Conservation (phyloP, 2,888 invertebrate species). For the Odontocolon sp. region DNA sequence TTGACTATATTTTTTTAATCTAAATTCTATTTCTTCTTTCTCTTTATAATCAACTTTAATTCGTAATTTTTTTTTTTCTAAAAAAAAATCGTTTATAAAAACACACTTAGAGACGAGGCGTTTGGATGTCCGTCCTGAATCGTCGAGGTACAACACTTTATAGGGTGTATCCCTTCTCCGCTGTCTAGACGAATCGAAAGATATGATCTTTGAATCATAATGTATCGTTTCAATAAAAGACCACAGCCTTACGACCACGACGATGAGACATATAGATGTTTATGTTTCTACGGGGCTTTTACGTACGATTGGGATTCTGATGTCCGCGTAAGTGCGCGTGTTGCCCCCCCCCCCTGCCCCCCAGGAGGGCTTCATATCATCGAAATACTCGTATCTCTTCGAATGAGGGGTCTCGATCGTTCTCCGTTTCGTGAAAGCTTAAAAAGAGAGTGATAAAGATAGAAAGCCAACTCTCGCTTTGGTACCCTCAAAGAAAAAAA, state of each 20-base stretch:
- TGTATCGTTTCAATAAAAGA: slow-evolving; percentile 78
- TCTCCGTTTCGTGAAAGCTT: slow-evolving; percentile 24
- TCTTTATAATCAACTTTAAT: too few relatives aligned
- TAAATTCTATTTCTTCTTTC: too few relatives aligned
- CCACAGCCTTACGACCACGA: slow-evolving; percentile 16
- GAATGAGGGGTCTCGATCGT: slow-evolving; percentile 2
- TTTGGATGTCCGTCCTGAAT: slow-evolving; percentile 67
- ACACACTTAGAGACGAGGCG: slow-evolving; percentile 62
- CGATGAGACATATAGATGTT: background rate
- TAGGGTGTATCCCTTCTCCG: slow-evolving; percentile 76
- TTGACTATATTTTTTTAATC: too few relatives aligned
- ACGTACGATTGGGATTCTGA: slow-evolving; percentile 14
- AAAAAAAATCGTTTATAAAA: background rate
- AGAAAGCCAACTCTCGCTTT: background rate
- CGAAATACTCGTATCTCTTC: background rate
- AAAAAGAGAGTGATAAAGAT: slow-evolving; percentile 18
- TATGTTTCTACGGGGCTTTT: background rate
- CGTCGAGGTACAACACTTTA: slow-evolving; percentile 71
- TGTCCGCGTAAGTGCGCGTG: slow-evolving; percentile 33
- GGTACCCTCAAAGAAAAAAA: too few relatives aligned
- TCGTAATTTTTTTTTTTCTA: background rate
- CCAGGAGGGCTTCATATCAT: background rate
- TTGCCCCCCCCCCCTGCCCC: background rate
- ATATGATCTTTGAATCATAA: slow-evolving; percentile 80
- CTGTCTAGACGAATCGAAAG: slow-evolving; percentile 79